Conservation (phyloP, 2,888 invertebrate genomes). For the Eulithis testata region DNA sequence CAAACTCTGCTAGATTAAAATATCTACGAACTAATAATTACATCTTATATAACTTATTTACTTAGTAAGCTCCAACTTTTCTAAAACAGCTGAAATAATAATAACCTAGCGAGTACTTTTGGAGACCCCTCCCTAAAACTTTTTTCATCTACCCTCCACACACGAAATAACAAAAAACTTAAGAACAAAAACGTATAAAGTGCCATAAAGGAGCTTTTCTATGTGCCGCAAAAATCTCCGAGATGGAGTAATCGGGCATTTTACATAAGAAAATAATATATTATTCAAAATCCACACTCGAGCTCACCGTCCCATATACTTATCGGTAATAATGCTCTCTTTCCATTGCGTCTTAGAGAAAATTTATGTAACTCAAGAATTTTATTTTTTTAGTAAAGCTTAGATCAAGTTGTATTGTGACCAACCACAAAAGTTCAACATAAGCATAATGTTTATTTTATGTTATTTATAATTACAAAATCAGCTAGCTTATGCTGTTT, state of each 20-base stretch:
- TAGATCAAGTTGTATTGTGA: too few relatives aligned
- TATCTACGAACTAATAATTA: too few relatives aligned
- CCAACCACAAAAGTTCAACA: too few relatives aligned
- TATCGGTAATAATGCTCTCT: slow-evolving; percentile 79
- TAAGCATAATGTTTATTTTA: too few relatives aligned
- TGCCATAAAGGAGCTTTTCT: slow-evolving; percentile 78
- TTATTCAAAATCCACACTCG: slow-evolving; percentile 82
- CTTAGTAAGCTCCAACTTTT: neutral
- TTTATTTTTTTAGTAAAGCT: neutral
- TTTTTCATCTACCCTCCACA: slow-evolving; percentile 38
- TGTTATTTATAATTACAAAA: too few relatives aligned
- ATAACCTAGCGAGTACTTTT: neutral
- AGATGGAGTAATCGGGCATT: slow-evolving; percentile 82
- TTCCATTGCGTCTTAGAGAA: slow-evolving; percentile 47
- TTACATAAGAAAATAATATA: slow-evolving; percentile 84
- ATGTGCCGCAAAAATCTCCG: slow-evolving; percentile 76
- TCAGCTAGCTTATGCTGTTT: too few relatives aligned
- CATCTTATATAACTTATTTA: neutral
- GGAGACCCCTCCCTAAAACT: slow-evolving; percentile 16
- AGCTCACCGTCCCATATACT: slow-evolving; percentile 75
- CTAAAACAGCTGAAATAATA: neutral
- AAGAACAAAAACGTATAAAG: slow-evolving; percentile 79
- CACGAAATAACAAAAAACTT: slow-evolving; percentile 66
- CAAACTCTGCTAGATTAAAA: too few relatives aligned
- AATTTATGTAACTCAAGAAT: slow-evolving; percentile 37